A percentile compares a stretch with the other conserved stretches of the same genome.
phyloP scores from a whole-genome alignment of 2,888 invertebrate genomes.

The Eupithecia dodoneata region DNA sequence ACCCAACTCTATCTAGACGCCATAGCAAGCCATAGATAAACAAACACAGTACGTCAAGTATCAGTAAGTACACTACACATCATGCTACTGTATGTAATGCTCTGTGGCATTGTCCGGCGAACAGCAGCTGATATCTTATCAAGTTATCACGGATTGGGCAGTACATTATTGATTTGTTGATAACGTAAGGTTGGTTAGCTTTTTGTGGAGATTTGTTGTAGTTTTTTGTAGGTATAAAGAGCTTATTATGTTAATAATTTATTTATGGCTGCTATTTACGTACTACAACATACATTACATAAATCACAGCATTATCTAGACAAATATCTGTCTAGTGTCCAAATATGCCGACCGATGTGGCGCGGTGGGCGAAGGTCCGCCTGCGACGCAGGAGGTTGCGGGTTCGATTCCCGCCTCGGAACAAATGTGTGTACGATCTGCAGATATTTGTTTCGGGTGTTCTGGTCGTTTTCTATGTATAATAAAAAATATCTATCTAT shows the following conservation, averaged over 20 bases:
- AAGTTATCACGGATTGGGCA: conserved; percentile 68
- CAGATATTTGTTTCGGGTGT: too few relatives aligned
- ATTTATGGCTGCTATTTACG: not conserved
- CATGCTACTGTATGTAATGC: conserved; percentile 55
- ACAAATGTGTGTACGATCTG: too few relatives aligned
- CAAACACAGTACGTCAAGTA: conserved; percentile 40
- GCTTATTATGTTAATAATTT: not conserved
- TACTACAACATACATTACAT: not conserved
- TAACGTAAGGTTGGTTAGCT: conserved; percentile 56
- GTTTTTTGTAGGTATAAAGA: conserved; percentile 51
- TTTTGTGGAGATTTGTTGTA: conserved; percentile 65
- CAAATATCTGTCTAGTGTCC: too few relatives aligned
- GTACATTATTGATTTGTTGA: conserved; percentile 78
- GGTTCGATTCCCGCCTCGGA: too few relatives aligned
- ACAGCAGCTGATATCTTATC: conserved; percentile 67
- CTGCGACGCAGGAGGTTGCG: too few relatives aligned
- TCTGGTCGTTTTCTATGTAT: too few relatives aligned
- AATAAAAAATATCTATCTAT: too few relatives aligned
- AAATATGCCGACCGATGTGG: too few relatives aligned
- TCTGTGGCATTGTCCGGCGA: conserved; percentile 65
- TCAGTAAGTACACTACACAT: conserved; percentile 22
- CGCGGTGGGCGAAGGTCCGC: too few relatives aligned
- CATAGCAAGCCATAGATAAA: conserved; percentile 60
- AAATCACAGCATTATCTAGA: too few relatives aligned
- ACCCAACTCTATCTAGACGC: conserved; percentile 51